Conservation (phyloP, 2,113 vertebrate species). For the Ptilorrhoa leucosticta region DNA sequence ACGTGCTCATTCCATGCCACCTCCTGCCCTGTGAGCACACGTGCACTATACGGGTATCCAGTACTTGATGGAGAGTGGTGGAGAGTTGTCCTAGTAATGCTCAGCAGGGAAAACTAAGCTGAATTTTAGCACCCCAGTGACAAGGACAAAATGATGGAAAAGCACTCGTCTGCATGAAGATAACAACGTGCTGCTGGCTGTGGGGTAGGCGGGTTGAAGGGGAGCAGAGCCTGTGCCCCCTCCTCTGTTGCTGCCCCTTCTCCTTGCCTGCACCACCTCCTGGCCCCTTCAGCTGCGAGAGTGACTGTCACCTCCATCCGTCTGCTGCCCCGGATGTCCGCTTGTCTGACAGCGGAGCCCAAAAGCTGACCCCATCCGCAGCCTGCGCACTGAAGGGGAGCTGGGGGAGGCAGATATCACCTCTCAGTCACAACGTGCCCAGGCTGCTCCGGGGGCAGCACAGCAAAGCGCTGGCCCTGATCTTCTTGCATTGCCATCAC, state of each 20-base stretch:
- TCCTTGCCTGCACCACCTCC: slow-evolving; percentile 27
- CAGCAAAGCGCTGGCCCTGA: slow-evolving; percentile 30
- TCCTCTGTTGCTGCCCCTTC: not conserved
- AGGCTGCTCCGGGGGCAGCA: slow-evolving; percentile 11
- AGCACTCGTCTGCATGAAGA: not conserved
- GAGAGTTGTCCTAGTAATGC: not conserved
- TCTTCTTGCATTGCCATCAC: slow-evolving; percentile 45
- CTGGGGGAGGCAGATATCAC: slow-evolving; percentile 39
- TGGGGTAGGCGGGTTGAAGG: not conserved
- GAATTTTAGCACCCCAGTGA: not conserved
- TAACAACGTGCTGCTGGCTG: not conserved
- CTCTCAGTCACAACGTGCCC: slow-evolving; percentile 15
- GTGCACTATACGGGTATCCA: rapidly evolving
- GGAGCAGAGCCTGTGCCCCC: not conserved
- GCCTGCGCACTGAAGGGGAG: not conserved
- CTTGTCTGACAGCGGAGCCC: slow-evolving; percentile 33
- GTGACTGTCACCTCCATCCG: slow-evolving; percentile 43
- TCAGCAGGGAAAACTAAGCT: not conserved
- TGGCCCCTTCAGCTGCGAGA: not conserved
- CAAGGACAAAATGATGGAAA: not conserved
- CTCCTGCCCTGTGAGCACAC: not conserved
- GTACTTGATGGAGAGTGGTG: not conserved
- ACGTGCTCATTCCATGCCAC: not conserved
- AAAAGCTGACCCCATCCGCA: not conserved
- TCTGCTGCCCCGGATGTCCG: slow-evolving; percentile 4